Evolutionary conservation across 1,140 invertebrate genomes (phyloP).

Genomic region (Drosophila lowei): DNA sequence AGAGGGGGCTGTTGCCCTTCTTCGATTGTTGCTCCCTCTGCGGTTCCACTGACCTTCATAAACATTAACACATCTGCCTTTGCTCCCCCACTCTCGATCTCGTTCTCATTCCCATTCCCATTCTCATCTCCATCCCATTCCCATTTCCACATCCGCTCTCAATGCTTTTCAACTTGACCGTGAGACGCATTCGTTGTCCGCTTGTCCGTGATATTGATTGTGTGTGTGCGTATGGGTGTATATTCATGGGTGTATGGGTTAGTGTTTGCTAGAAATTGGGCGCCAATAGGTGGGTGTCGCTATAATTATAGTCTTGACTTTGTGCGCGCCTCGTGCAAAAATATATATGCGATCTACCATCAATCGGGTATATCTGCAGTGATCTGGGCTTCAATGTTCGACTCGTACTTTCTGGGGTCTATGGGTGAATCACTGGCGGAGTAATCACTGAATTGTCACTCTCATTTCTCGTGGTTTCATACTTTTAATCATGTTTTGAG

Average conservation of each 20-base stretch:
- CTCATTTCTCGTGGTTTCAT: neutral
- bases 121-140: conserved; percentile 9
- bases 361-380: conserved; percentile 5
- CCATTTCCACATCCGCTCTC: conserved; percentile 67
- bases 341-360: conserved; percentile 41
- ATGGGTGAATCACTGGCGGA: neutral
- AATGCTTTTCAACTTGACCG: conserved; percentile 80
- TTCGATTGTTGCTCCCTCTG: conserved; percentile 14
- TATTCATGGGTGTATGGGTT: conserved; percentile 11
- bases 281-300: conserved; percentile 79
- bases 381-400: too few relatives aligned
- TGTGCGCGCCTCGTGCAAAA: conserved; percentile 79
- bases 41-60: conserved; percentile 50
- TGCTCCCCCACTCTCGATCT: neutral
- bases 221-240: conserved; percentile 34
- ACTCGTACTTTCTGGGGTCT: too few relatives aligned
- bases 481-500: neutral
- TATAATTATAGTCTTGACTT: conserved; percentile 81
- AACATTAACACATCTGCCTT: conserved; percentile 35
- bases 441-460: too few relatives aligned
- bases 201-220: conserved; percentile 62
- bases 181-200: conserved; percentile 59
- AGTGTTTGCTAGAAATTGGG: conserved; percentile 61
- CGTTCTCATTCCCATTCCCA: conserved; percentile 13
- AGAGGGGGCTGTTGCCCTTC: conserved; percentile 23